These are phyloP conservation scores for Coreoperca whiteheadi DNA, from an alignment of 2,113 vertebrate species.

Conservation along the genomic window DNA sequence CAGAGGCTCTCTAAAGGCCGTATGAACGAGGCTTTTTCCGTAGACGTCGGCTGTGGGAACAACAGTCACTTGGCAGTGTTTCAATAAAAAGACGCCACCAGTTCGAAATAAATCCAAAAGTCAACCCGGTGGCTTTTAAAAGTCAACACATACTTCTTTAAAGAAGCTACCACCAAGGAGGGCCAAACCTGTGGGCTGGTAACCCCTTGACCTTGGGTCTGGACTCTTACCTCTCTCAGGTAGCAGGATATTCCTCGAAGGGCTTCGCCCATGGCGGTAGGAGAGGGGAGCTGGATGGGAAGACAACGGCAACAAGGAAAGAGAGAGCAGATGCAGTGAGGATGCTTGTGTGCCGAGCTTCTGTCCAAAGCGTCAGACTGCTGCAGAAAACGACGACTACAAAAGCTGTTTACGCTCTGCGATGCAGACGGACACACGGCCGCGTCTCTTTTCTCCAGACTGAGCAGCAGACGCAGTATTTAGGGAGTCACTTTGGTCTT, in stretches of 20 bases:
- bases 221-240: slow-evolving; percentile 84
- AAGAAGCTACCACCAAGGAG: neutral
- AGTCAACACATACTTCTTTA: neutral
- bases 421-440: neutral
- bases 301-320: neutral
- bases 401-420: neutral
- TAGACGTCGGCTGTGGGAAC: no score
- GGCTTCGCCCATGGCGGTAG: slow-evolving; percentile 88
- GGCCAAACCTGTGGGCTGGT: neutral
- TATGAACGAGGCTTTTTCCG: no score
- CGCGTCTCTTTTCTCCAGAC: no score
- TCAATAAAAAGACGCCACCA: neutral
- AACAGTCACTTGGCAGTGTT: no score
- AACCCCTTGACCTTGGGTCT: neutral
- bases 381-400: neutral
- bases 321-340: neutral
- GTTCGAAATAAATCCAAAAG: neutral
- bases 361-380: neutral
- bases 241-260: slow-evolving; percentile 92
- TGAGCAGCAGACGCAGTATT: neutral
- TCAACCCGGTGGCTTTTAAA: neutral
- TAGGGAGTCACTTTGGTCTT: neutral
- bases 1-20: no score
- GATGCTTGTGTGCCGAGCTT: neutral
- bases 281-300: slow-evolving; percentile 85